Evolutionary conservation across 2,797 vertebrate species (phyloP).

Genomic region (Picus viridis): DNA sequence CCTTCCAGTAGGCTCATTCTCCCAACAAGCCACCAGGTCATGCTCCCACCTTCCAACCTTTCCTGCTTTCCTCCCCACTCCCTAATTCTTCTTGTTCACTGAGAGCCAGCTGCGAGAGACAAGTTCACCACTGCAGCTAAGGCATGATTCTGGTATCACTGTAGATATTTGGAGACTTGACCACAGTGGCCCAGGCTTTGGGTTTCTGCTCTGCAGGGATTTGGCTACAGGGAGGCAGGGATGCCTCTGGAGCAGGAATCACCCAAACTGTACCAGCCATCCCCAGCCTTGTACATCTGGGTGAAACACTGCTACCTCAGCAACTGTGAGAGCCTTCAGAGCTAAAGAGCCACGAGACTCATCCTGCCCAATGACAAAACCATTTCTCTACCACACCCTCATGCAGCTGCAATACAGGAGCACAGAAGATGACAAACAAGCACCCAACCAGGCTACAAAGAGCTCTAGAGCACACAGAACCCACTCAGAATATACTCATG

Average conservation of each 20-base stretch:
- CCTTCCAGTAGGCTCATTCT: background rate
- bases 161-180: background rate
- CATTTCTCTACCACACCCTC: background rate
- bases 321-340: background rate
- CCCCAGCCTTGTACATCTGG: fast-evolving
- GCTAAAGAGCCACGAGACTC: background rate
- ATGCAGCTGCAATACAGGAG: background rate
- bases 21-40: background rate
- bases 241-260: background rate
- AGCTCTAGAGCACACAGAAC: background rate
- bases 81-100: background rate
- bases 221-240: background rate
- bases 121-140: background rate
- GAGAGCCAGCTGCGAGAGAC: fast-evolving
- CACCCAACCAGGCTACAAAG: background rate
- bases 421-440: background rate
- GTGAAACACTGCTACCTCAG: fast-evolving
- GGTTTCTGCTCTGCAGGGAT: background rate
- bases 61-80: background rate
- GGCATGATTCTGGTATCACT: fast-evolving
- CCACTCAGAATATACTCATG: background rate
- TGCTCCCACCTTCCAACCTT: background rate
- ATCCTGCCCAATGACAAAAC: background rate
- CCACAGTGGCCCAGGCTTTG: fast-evolving
- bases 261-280: background rate